These are phyloP conservation scores for Trypoxylus dichotomus DNA, from an alignment of 1,140 invertebrate genomes.

Conservation along the genomic window DNA sequence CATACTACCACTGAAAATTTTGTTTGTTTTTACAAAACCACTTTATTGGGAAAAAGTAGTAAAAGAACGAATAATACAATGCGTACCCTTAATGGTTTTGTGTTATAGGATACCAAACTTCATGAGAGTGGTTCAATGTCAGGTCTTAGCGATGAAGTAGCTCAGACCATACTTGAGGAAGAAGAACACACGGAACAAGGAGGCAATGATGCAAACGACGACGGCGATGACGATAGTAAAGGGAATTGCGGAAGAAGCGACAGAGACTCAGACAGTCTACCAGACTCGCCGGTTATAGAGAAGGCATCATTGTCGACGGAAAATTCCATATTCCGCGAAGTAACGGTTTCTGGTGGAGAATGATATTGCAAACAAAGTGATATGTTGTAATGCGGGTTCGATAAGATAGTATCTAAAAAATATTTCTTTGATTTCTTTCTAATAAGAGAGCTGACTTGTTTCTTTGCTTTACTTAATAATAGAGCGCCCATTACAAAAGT, in stretches of 20 bases:
- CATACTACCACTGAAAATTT: too few relatives aligned
- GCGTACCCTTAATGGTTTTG: too few relatives aligned
- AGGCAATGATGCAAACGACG: constrained; percentile 30
- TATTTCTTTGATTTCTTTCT: constrained; percentile 1
- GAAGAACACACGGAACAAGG: constrained; percentile 44
- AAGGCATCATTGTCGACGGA: constrained; percentile 40
- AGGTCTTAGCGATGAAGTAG: constrained; percentile 42
- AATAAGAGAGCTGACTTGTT: not conserved
- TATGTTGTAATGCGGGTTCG: constrained; percentile 25
- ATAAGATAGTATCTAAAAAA: not conserved
- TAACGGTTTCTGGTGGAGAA: constrained; percentile 47
- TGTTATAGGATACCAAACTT: constrained; percentile 24
- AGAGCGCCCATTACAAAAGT: not conserved
- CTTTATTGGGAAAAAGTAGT: too few relatives aligned
- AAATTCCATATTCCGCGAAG: constrained; percentile 47
- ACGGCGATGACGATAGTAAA: constrained; percentile 30
- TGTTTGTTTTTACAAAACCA: too few relatives aligned
- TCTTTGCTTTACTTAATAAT: constrained; percentile 9
- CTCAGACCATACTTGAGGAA: constrained; percentile 49
- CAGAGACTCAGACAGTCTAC: constrained; percentile 38
- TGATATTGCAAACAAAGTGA: constrained; percentile 31
- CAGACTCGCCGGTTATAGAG: constrained; percentile 45
- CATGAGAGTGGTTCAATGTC: constrained; percentile 28
- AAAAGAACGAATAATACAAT: too few relatives aligned
- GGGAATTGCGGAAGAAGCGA: constrained; percentile 4